Evolutionary conservation across 1,140 invertebrate species (phyloP).

Genomic region (Tetraneura akinire): DNA sequence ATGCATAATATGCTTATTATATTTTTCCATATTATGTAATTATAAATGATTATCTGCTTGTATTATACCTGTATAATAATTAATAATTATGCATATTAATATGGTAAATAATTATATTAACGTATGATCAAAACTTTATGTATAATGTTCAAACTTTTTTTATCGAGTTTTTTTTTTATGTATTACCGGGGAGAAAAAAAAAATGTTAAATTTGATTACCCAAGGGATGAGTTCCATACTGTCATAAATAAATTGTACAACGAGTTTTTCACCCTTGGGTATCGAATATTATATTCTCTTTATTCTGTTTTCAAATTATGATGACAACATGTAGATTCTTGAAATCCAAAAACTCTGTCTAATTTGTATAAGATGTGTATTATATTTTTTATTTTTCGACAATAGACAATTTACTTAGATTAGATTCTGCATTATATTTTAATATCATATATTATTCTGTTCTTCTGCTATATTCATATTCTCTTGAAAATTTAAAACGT

Average conservation of each 20-base stretch:
- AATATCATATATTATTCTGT: no score
- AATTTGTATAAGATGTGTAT: background rate
- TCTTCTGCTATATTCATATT: no score
- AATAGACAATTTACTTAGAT: background rate
- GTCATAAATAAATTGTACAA: constrained; percentile 40
- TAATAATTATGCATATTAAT: no score
- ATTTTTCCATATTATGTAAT: no score
- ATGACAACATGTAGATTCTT: constrained; percentile 17
- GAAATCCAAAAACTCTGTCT: background rate
- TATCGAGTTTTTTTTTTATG: constrained; percentile 33
- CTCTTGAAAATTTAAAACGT: no score
- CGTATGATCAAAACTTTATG: background rate
- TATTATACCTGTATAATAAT: no score
- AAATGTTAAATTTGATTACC: constrained; percentile 51
- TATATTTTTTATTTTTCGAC: background rate
- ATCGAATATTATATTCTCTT: constrained; percentile 35
- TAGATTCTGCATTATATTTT: no score
- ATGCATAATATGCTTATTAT: no score
- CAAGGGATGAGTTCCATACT: constrained; percentile 27
- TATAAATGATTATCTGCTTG: no score
- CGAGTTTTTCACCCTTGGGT: constrained; percentile 22
- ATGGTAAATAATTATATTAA: no score
- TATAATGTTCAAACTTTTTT: constrained; percentile 14
- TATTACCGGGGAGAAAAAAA: background rate
- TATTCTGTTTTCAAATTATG: constrained; percentile 29